A percentile compares a stretch with the other conserved stretches of the same genome.
These are phyloP conservation scores for Conus ventricosus DNA, from an alignment of 1,140 invertebrate genomes.

Conservation along the genomic window DNA sequence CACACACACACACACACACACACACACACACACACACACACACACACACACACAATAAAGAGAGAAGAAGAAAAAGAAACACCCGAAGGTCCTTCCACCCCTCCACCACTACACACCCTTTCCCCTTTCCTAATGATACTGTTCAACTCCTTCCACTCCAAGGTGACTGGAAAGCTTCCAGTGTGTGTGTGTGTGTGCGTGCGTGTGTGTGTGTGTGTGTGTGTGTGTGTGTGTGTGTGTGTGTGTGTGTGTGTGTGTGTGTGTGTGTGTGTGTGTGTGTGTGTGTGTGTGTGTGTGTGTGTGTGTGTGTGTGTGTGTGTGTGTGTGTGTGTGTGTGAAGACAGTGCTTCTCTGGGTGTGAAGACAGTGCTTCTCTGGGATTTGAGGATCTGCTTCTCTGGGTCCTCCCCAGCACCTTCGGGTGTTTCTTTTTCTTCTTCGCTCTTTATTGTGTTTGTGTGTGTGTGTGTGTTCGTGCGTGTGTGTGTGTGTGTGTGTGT, in stretches of 20 bases:
- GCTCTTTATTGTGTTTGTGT: no score
- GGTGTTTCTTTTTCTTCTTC: no score
- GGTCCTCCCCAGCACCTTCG: no score
- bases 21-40: background rate
- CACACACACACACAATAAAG: no score
- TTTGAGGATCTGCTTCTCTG: no score
- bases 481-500: no score
- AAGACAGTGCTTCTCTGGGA: no score
- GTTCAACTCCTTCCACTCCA: background rate
- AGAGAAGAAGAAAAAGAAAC: background rate
- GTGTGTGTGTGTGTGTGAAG: background rate
- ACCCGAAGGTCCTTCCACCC: background rate
- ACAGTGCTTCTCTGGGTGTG: no score
- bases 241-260: background rate
- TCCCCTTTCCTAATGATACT: background rate
- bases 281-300: background rate
- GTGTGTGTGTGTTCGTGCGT: no score
- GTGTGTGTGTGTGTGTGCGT: background rate
- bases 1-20: background rate
- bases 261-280: background rate
- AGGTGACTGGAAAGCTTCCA: background rate
- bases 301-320: background rate
- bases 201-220: slow-evolving; percentile 26
- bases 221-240: background rate
- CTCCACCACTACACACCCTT: background rate